Evolutionary conservation across 2,888 invertebrate species (phyloP).

Genomic region (Ennomos fuscantarius): DNA sequence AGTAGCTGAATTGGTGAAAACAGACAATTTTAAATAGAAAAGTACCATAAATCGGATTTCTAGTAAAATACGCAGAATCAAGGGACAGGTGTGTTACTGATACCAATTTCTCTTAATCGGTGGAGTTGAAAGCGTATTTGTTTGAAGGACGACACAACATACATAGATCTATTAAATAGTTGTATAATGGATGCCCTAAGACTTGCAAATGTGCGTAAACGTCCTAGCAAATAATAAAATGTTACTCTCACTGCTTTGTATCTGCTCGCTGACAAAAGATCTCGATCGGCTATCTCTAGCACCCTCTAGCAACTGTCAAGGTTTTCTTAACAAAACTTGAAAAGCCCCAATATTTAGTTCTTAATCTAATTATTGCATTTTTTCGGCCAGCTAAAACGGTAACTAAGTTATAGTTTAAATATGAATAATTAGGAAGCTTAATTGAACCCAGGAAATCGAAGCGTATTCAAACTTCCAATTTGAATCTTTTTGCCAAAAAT

Average conservation of each 20-base stretch:
- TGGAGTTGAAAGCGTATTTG: slow-evolving; percentile 63
- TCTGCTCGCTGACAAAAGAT: slow-evolving; percentile 13
- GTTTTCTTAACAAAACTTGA: slow-evolving; percentile 18
- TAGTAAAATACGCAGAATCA: slow-evolving; percentile 43
- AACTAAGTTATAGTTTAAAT: slow-evolving; percentile 14
- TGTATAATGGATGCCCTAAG: slow-evolving; percentile 31
- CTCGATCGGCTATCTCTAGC: slow-evolving; percentile 12
- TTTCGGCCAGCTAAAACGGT: slow-evolving; percentile 8
- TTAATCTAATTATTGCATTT: background rate
- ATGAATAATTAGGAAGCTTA: slow-evolving; percentile 31
- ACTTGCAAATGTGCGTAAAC: slow-evolving; percentile 28
- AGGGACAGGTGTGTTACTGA: slow-evolving; percentile 65
- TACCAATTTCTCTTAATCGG: slow-evolving; percentile 54
- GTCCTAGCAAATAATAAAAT: slow-evolving; percentile 10
- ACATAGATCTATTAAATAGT: slow-evolving; percentile 45
- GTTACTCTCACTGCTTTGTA: slow-evolving; percentile 1
- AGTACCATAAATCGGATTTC: slow-evolving; percentile 13
- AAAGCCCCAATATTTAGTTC: too few relatives aligned
- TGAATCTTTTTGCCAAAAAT: background rate
- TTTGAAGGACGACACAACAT: slow-evolving; percentile 79
- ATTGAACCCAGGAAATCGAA: background rate
- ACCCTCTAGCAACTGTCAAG: slow-evolving; percentile 21
- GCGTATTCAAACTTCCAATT: slow-evolving; percentile 14
- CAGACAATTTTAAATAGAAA: slow-evolving; percentile 7
- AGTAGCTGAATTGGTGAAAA: slow-evolving; percentile 26